Base-by-base conservation (phyloP, 2,888 invertebrate species). In the Lasioglossum vierecki region DNA sequence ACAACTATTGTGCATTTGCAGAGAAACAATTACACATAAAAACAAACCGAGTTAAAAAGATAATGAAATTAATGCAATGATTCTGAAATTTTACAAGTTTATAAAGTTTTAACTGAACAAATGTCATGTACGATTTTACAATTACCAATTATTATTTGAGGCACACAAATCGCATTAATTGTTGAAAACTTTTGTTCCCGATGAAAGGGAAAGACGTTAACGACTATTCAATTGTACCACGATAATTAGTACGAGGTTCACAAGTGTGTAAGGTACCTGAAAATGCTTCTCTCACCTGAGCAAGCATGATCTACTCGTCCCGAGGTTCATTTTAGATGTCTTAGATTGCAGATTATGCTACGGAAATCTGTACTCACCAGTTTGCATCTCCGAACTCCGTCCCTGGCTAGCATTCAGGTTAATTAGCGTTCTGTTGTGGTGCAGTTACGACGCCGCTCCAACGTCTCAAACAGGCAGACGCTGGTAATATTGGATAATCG, bases 361-460 rank as follows among this genome's bases (percentile, higher is more conserved):
- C 30, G 79, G 80, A 72, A 74, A 79, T 83, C 72, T 66, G 46
- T 66, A 73, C 18, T 75, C 39, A 6, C 22, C 35, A 70, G 68
- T 82, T 71, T 79, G 63, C 75, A 73, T 75, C 76, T 66, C 63
- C 77, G 77, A 78, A 53, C 75, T 60, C 77, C 78, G 30, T 85
- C 70, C 63, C 74, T 49, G 41, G 79, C 39, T 73, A 68, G 80
- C 53, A 76, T 88, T 85, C 83, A 76, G 57, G 79, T 85, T 88
- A 88, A 88, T 88, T 88, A 88, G 81, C 76, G 78, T 85, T 80
- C 85, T 79, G 83, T 83, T 83, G 82, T 79, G 83, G 79, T 82
- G 80, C 76, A 39, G 81, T 78, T 85, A 72, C 74, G 79, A 71
- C 79, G 79, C 77, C 57, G 71, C 53, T 83, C 79, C 73, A 79